Evolutionary conservation across 2,888 invertebrate genomes (phyloP).

Genomic region (Cryptocephalus primarius): DNA sequence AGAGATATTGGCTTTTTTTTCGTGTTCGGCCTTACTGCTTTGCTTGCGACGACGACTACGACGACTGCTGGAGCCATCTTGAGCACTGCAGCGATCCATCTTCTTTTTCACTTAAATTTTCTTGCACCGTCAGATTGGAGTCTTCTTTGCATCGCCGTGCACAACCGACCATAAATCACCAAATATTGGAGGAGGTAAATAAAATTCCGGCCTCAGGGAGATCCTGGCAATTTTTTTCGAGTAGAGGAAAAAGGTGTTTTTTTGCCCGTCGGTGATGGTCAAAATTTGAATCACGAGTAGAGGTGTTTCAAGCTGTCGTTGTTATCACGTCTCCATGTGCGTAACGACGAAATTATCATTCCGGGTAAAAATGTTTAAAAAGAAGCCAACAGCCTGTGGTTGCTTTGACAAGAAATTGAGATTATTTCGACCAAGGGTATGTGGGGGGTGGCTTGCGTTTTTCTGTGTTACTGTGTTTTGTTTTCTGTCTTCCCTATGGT

Average conservation of each 20-base stretch:
- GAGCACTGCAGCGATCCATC: constrained; percentile 31
- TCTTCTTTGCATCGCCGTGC: constrained; percentile 12
- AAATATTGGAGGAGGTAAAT: constrained; percentile 13
- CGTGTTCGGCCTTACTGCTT: constrained; percentile 20
- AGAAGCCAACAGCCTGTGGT: too few relatives aligned
- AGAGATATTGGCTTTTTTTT: constrained; percentile 34
- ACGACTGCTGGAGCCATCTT: constrained; percentile 30
- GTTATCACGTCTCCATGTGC: too few relatives aligned
- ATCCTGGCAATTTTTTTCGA: neutral
- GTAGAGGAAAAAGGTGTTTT: too few relatives aligned
- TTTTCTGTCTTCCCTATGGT: too few relatives aligned
- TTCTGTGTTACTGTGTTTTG: too few relatives aligned
- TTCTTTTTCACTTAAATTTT: constrained; percentile 31
- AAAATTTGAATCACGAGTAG: neutral
- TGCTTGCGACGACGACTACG: constrained; percentile 9
- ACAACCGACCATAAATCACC: constrained; percentile 10
- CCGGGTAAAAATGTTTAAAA: too few relatives aligned
- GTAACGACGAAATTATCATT: too few relatives aligned
- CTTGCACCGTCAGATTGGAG: constrained; percentile 24
- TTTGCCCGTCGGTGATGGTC: neutral
- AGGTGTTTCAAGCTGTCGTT: too few relatives aligned
- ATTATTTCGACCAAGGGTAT: too few relatives aligned
- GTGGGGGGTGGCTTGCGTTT: too few relatives aligned
- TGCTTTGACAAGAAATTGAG: too few relatives aligned
- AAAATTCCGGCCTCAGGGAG: neutral